A percentile compares a stretch with the other conserved stretches of the same genome.
phyloP scores from a whole-genome alignment of 1,140 invertebrate genomes.

The Caerostris extrusa region DNA sequence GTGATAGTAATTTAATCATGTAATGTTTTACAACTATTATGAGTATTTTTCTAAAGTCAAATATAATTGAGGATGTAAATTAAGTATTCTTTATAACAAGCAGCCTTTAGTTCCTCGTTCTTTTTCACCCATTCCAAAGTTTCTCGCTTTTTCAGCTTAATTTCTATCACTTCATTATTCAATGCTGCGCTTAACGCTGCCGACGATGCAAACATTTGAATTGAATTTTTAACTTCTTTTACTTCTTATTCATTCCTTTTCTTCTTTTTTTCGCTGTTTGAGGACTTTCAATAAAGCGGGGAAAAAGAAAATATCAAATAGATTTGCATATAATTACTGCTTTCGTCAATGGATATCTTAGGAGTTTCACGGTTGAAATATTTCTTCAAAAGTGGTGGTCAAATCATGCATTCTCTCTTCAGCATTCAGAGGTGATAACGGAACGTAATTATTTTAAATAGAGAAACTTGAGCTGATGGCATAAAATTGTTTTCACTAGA shows the following conservation, averaged over 20 bases:
- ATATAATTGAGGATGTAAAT: no score
- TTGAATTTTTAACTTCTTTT: constrained; percentile 56
- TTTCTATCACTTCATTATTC: constrained; percentile 67
- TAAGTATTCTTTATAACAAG: neutral
- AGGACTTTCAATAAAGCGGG: constrained; percentile 31
- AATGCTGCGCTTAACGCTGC: constrained; percentile 6
- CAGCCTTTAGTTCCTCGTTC: constrained; percentile 4
- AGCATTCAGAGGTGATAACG: constrained; percentile 6
- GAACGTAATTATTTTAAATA: constrained; percentile 47
- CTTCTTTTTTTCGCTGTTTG: neutral
- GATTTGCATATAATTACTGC: constrained; percentile 55
- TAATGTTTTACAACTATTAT: no score
- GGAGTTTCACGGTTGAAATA: constrained; percentile 44
- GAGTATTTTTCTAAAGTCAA: no score
- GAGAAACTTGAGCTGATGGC: neutral
- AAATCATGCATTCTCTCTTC: constrained; percentile 58
- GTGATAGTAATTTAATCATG: no score
- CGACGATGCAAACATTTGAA: constrained; percentile 28
- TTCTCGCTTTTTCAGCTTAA: constrained; percentile 36
- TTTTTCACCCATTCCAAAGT: neutral
- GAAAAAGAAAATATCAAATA: constrained; percentile 58
- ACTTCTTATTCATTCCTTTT: neutral
- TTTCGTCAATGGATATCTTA: constrained; percentile 34
- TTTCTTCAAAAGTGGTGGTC: constrained; percentile 54
- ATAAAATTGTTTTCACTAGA: neutral